These are phyloP conservation scores for Sphyrna mokarran DNA, from an alignment of 2,113 vertebrate species.

Conservation along the genomic window DNA sequence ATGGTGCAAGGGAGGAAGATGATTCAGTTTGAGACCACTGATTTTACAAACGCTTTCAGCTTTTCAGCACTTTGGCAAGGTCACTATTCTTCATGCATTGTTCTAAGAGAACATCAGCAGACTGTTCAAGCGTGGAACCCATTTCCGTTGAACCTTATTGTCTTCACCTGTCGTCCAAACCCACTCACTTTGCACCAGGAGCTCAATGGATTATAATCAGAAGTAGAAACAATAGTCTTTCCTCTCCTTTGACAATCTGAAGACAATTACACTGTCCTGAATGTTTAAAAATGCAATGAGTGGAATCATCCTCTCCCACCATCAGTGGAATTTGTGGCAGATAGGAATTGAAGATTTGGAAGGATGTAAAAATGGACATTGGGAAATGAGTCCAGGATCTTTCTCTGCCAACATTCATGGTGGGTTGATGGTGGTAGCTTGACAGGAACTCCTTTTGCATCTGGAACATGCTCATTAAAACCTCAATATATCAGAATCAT, in stretches of 20 bases:
- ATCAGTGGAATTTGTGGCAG: too few relatives aligned
- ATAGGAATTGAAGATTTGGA: too few relatives aligned
- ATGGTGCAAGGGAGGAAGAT: background rate
- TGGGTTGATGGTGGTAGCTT: too few relatives aligned
- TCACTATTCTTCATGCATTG: background rate
- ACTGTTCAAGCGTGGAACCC: background rate
- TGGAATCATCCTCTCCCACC: too few relatives aligned
- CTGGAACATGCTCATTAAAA: too few relatives aligned
- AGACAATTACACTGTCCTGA: background rate
- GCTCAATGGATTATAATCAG: background rate
- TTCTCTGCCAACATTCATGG: too few relatives aligned
- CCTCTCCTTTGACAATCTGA: background rate
- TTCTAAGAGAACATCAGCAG: background rate
- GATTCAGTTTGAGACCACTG: background rate
- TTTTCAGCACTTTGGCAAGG: background rate
- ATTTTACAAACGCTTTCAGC: background rate
- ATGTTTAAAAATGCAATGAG: too few relatives aligned
- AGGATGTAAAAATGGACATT: too few relatives aligned
- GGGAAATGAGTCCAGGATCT: too few relatives aligned
- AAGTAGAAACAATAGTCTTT: background rate
- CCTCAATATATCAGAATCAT: too few relatives aligned
- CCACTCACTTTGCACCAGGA: background rate
- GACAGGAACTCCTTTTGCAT: too few relatives aligned
- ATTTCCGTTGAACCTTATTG: background rate
- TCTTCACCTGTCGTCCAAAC: background rate